Evolutionary conservation across 2,888 invertebrate species (phyloP).

Genomic region (Terebella lapidaria): DNA sequence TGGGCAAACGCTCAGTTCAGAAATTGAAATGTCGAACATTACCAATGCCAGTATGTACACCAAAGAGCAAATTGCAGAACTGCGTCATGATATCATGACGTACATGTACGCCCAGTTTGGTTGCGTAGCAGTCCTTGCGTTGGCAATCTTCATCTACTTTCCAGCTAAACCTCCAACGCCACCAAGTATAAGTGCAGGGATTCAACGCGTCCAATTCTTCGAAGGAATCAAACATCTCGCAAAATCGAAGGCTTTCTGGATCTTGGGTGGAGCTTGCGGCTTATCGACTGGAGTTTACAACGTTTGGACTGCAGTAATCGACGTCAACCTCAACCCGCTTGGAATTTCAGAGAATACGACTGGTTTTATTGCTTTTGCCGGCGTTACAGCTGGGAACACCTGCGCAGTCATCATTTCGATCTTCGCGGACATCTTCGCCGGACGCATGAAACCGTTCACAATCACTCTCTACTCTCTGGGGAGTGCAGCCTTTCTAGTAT

Average conservation of each 20-base stretch:
- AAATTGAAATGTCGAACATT: too few species aligned
- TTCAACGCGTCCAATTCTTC: conserved; percentile 29
- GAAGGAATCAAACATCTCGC: conserved; percentile 26
- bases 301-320: conserved; percentile 7
- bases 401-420: background rate
- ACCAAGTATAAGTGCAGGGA: conserved; percentile 34
- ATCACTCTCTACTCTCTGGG: background rate
- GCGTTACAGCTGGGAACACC: background rate
- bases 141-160: conserved; percentile 33
- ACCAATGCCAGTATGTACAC: too few species aligned
- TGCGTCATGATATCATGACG: too few species aligned
- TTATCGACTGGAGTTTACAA: conserved; percentile 25
- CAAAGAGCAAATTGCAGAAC: too few species aligned
- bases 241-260: conserved; percentile 30
- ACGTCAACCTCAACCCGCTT: background rate
- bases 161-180: conserved; percentile 36
- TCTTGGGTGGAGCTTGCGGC: conserved; percentile 27
- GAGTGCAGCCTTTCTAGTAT: background rate
- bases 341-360: background rate
- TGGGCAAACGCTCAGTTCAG: too few species aligned
- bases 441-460: background rate
- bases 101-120: too few species aligned
- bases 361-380: background rate
- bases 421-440: background rate
- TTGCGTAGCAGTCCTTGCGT: conserved; percentile 15